Evolutionary conservation across 2,113 vertebrate genomes (phyloP).

Genomic region (Rhombomys opimus): DNA sequence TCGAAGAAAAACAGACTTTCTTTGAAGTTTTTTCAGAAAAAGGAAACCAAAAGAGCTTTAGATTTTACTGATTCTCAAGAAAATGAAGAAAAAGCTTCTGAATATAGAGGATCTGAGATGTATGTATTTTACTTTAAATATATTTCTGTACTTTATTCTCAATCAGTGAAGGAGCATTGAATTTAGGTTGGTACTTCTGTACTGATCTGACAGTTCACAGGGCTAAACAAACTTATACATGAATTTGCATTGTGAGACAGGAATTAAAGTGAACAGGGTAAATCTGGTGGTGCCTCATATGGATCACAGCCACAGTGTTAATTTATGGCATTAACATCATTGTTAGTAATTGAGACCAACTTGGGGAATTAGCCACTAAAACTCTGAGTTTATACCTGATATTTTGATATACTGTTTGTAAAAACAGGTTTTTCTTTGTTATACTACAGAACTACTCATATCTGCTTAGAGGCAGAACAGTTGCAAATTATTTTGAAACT

Average conservation of each 20-base stretch:
- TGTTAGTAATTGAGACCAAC: background rate
- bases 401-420: background rate
- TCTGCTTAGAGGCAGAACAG: background rate
- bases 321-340: background rate
- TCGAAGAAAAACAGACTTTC: constrained; percentile 94
- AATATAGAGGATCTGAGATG: constrained; percentile 89
- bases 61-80: constrained; percentile 93
- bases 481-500: constrained; percentile 38
- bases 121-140: constrained; percentile 81
- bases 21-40: constrained; percentile 97
- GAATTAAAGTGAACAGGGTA: background rate
- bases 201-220: background rate
- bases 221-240: background rate
- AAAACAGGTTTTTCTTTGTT: background rate
- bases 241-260: background rate
- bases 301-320: background rate
- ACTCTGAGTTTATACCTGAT: background rate
- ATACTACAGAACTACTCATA: background rate
- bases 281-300: background rate
- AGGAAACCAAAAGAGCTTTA: constrained; percentile 95
- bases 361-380: background rate
- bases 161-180: background rate
- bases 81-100: constrained; percentile 87
- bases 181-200: background rate
- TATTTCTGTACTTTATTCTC: constrained; percentile 47